A percentile compares a stretch with the other conserved stretches of the same genome.
phyloP scores from a whole-genome alignment of 2,888 invertebrate species.

The Drosophila demipolita region DNA sequence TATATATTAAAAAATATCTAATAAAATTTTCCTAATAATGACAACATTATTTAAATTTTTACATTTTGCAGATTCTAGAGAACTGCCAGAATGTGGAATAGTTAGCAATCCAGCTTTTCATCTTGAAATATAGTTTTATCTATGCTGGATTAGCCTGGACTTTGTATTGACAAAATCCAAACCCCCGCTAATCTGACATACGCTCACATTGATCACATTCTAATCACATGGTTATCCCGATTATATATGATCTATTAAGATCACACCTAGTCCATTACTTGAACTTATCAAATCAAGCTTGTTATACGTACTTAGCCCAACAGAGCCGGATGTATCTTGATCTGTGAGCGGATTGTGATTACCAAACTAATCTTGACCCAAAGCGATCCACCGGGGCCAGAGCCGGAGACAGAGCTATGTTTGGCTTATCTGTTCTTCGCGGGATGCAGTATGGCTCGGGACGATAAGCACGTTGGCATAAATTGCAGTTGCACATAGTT shows the following conservation, averaged over 20 bases:
- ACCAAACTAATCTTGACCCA: conserved; percentile 52
- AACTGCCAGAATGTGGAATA: neutral
- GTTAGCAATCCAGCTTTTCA: neutral
- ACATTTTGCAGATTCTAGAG: neutral
- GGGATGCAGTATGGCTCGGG: neutral
- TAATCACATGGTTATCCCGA: conserved; percentile 25
- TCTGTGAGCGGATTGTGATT: conserved; percentile 42
- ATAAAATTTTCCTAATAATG: neutral
- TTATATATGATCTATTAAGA: conserved; percentile 43
- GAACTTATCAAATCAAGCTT: conserved; percentile 41
- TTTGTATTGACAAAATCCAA: conserved; percentile 19
- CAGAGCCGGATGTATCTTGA: conserved; percentile 56
- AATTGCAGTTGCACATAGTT: conserved; percentile 19
- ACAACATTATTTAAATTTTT: neutral
- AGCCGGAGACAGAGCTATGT: conserved; percentile 11
- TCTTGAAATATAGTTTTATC: neutral
- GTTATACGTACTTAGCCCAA: conserved; percentile 25
- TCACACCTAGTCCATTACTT: conserved; percentile 66
- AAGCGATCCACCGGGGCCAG: conserved; percentile 12
- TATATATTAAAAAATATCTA: neutral
- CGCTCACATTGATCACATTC: conserved; percentile 18
- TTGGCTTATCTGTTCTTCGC: conserved; percentile 40
- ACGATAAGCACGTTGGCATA: conserved; percentile 39
- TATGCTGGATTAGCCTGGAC: neutral
- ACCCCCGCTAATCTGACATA: conserved; percentile 24